phyloP scores from a whole-genome alignment of 35 echinoderm and acorn worm species.

The Heliocidaris erythrogramma region DNA sequence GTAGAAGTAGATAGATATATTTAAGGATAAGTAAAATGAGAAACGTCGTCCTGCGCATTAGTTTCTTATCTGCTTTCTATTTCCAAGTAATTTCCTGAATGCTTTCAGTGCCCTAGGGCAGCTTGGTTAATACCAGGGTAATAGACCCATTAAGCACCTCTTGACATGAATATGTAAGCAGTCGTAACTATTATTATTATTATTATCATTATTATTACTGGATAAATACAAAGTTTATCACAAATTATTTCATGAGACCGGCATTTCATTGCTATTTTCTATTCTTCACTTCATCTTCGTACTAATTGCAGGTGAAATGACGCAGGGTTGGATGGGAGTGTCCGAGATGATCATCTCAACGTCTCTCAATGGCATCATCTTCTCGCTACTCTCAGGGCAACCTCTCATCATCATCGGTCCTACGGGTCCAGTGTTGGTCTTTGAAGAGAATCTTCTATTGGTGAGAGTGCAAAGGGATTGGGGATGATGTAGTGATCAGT shows the following conservation, averaged over 20 bases:
- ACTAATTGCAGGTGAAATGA: slow-evolving; percentile 54
- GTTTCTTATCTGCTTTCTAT: neutral
- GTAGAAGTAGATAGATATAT: too few relatives aligned
- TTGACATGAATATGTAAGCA: neutral
- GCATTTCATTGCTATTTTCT: neutral
- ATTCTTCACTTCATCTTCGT: neutral
- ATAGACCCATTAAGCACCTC: neutral
- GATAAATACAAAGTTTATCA: neutral
- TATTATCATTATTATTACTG: too few relatives aligned
- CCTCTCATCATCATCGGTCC: slow-evolving; percentile 65
- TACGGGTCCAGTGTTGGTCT: slow-evolving; percentile 59
- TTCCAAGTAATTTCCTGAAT: neutral
- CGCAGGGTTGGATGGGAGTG: slow-evolving; percentile 53
- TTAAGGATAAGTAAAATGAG: too few relatives aligned
- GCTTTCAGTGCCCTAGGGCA: neutral
- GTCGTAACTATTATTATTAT: neutral
- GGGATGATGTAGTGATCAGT: too few relatives aligned
- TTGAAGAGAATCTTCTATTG: slow-evolving; percentile 64
- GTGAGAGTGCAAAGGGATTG: neutral
- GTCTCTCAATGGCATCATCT: slow-evolving; percentile 61
- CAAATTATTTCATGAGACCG: neutral
- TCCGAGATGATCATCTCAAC: slow-evolving; percentile 61
- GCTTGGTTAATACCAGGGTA: neutral
- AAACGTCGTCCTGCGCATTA: neutral
- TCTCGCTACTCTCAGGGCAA: slow-evolving; percentile 67